Evolutionary conservation across 2,113 vertebrate species (phyloP), one percentile per base, ranked within the genome.

Genomic region (Limnothrissa miodon): DNA sequence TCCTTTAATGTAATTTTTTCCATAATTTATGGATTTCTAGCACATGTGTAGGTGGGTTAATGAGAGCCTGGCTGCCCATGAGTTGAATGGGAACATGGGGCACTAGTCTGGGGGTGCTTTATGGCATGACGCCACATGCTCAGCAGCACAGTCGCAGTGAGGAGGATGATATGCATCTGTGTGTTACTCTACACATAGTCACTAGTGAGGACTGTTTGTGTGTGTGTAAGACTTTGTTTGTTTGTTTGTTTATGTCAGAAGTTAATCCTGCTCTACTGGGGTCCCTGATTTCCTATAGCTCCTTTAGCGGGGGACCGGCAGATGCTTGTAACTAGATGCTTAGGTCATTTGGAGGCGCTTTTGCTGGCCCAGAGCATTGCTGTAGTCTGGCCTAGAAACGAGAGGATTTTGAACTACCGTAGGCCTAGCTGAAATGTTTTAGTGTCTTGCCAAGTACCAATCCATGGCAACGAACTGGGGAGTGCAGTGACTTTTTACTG

Each of bases 31-130:
- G 10, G 4, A 53, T 53, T 80, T 59, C 39, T 42, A 19, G 42
- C 15, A 7, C 0, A 48, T 25, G 59, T 66, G 59, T 79, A 59
- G n/a, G 80, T 78, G 74, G 44, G 81, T 25, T 85, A 86, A 88
- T 84, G 83, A 88, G 82, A 80, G 83, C 85, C 85, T 86, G 85
- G 85, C 87, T 86, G 56, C 59, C 85, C 84, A 85, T 78, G 80
- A 83, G 80, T 83, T 80, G 39, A 78, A 82, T 17, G 17, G 46
- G 83, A 83, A 85, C 78, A 80, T 82, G 70, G 78, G 83, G 66
- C 5, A 42, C 1, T 66, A 81, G 80, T 80, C 74, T 66, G 80
- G 80, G 80, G 78, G n/a, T 81, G 86, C 70, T 79, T 78, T 80
- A 36, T 85, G 83, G 85, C 56, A 80, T 45, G 78, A 39, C 36